Conservation (phyloP, 2,113 vertebrate species). For the Phylloscopus trochiloides region DNA sequence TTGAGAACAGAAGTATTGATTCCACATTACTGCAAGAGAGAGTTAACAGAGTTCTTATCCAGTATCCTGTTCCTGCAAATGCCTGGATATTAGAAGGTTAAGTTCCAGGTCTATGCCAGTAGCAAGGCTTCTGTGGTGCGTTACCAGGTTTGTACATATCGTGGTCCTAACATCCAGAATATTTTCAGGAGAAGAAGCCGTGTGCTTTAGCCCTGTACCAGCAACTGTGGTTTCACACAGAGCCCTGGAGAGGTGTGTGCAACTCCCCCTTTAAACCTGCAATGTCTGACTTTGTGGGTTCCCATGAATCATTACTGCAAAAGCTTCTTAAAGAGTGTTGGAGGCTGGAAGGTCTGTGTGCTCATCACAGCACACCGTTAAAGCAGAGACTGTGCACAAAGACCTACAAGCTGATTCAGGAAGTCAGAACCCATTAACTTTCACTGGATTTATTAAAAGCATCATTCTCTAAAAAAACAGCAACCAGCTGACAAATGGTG, state of each 20-base stretch:
- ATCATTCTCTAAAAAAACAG: neutral
- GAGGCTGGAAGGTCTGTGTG: neutral
- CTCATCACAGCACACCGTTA: accelerated
- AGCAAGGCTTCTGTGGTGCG: neutral
- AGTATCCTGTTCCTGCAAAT: neutral
- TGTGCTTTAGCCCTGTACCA: neutral
- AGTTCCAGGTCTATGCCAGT: neutral
- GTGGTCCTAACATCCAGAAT: neutral
- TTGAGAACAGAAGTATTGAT: neutral
- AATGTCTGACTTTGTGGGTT: neutral
- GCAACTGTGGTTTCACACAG: neutral
- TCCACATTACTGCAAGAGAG: neutral
- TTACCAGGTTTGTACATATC: neutral
- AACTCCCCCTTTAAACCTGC: neutral
- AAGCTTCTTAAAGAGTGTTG: neutral
- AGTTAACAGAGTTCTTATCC: neutral
- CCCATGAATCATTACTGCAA: neutral
- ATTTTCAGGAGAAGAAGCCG: neutral
- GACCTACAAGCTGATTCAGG: neutral
- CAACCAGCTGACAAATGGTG: neutral
- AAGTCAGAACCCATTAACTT: neutral
- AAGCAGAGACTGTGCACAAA: neutral
- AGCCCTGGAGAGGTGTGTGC: neutral
- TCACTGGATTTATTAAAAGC: neutral
- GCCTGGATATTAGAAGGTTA: neutral